Base-by-base conservation (phyloP, 2,888 invertebrate species). In the Ganaspis brasiliensis region DNA sequence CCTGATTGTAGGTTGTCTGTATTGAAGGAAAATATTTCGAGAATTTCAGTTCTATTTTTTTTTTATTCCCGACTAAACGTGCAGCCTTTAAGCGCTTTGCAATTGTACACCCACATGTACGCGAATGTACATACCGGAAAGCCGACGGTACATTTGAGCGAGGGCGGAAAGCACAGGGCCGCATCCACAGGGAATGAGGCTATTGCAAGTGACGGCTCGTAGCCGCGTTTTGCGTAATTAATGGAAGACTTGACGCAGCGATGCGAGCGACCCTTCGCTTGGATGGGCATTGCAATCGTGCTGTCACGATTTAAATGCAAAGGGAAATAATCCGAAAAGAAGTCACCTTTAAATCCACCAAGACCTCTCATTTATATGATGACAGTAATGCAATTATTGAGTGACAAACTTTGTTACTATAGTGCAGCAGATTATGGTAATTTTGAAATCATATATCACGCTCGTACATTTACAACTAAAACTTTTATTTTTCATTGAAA, bases 161-260 rank as follows among this genome's bases (percentile, higher is more conserved):
- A 83, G 82, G 80, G 81, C 72, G 81, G 78, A 77, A 80, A 67
- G 73, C 73, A 74, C 82, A 78, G 79, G 78, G 80, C 78, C 78
- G 82, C 70, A 78, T 70, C 79, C 74, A 78, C 75, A 63, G 84
- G 82, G 82, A 84, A 82, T 82, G 82, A 82, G 83, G 81, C 82
- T 84, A 86, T 85, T 87, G 86, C 86, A 84, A 85, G 76, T 82
- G 80, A 79, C 79, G 79, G 74, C 77, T 49, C 75, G 80, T 76
- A 77, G 79, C 75, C 80, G 85, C 83, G 82, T 86, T 87, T 81
- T 78, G 82, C 83, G 83, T 87, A 86, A 86, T 87, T 86, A 87
- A 87, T 86, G 84, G 84, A 83, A 82, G 84, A 83, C 82, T 79
- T 81, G 75, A 76, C 80, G 81, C 80, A 76, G 72, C 80, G 78